Evolutionary conservation across 2,113 vertebrate genomes (phyloP), one percentile per base, ranked within the genome.

Genomic region (Engraulis encrasicolus): DNA sequence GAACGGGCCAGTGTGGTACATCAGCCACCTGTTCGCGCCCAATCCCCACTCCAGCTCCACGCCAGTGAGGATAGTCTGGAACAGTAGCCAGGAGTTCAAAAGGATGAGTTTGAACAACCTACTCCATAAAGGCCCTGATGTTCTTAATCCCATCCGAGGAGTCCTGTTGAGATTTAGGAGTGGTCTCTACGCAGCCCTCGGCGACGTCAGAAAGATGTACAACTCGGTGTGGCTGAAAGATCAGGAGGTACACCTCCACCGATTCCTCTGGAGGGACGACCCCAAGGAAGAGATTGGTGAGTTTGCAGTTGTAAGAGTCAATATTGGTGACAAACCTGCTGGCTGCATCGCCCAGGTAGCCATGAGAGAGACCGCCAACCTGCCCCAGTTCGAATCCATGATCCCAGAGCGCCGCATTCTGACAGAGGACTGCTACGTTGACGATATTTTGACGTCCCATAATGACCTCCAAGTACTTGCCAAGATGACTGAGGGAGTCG

Each of bases 401-500:
- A 17, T 48, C 23, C 36, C 38, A 82, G 81, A 82, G 2, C 6
- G n/a, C 2, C 58, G 37, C 20, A 38, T 66, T 36, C 37, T 82
- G 15, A 74, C 81, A 27, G 80, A 88, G 11, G 84, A 87, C 6
- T n/a, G n/a, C 40, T 88, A 86, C 23, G 80, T 84, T 0, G 86
- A 89, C 7, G 83, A 90, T 3, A 81, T 89, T 7, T 12, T 88
- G 0, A 88, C 84, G 0, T 89, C 80, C n/a, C 81, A 89, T 20
- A 74, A 83, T 61, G 18, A 77, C 36, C 36, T 18, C 2, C 0
- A 82, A 7, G 20, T 5, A 0, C 83, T 89, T 12, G 17, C 19
- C 0, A 20, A 50, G 12, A 87, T 66, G 9, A 85, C 74, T 6
- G 0, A 79, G 61, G 23, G 0, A n/a, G 37, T 88, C 0, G 52